These are phyloP conservation scores for Nanger granti DNA, from an alignment of 2,113 vertebrate species.

Conservation along the genomic window DNA sequence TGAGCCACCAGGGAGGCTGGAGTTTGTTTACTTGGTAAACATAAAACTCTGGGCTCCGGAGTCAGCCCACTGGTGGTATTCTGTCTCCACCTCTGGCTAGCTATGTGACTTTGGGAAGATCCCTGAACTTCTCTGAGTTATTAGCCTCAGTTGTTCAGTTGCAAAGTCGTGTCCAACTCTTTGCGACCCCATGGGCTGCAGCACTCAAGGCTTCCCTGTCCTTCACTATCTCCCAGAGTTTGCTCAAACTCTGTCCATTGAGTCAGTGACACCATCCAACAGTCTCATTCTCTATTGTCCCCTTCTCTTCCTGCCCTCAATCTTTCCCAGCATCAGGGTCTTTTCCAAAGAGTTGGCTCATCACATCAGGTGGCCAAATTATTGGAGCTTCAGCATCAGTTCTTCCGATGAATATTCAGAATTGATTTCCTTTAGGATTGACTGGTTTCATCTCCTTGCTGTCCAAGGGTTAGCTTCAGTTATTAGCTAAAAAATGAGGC, in stretches of 20 bases:
- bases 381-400: not conserved
- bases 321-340: not conserved
- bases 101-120: not conserved
- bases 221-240: not conserved
- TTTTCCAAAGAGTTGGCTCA: not conserved
- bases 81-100: not conserved
- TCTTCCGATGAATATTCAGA: not conserved
- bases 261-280: not conserved
- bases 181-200: not conserved
- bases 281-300: not conserved
- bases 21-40: not conserved
- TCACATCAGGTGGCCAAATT: not conserved
- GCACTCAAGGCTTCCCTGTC: not conserved
- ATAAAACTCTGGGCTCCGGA: accelerated
- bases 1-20: no score
- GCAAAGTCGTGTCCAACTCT: not conserved
- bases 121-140: not conserved
- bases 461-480: not conserved
- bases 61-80: no score
- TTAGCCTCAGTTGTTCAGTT: not conserved
- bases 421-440: not conserved
- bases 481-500: not conserved
- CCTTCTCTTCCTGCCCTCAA: not conserved
- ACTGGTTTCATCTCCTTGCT: not conserved
- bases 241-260: not conserved